Conservation (phyloP, 2,888 invertebrate species). For the Tinea semifulvella region DNA sequence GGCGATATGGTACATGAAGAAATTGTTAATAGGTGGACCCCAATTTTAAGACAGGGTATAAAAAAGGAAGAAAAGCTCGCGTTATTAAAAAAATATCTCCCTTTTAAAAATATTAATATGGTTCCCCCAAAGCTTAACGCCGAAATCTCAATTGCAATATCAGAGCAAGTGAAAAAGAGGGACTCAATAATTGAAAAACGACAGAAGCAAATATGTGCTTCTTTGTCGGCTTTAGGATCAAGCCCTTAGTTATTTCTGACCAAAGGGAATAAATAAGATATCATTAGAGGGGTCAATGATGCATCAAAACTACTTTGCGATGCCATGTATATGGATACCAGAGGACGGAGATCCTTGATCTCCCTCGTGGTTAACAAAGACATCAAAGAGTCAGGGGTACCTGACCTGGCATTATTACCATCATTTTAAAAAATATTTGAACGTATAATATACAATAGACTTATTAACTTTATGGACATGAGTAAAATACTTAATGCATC, state of each 20-base stretch:
- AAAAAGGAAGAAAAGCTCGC: conserved; percentile 2
- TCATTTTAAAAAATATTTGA: too few species aligned
- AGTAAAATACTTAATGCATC: too few species aligned
- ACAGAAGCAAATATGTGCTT: conserved; percentile 3
- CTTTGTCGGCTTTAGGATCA: not conserved
- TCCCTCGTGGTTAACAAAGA: not conserved
- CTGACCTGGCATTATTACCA: too few species aligned
- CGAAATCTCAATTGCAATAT: not conserved
- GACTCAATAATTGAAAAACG: conserved; percentile 1
- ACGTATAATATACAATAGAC: too few species aligned
- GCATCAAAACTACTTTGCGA: conserved; percentile 10
- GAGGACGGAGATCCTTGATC: conserved; percentile 4
- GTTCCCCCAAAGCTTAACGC: conserved; percentile 3
- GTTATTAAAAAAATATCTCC: conserved; percentile 5
- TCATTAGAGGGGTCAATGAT: conserved; percentile 1
- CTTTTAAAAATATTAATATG: conserved; percentile 6
- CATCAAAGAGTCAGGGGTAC: not conserved
- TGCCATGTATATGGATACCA: not conserved
- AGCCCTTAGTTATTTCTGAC: not conserved
- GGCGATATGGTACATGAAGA: not conserved
- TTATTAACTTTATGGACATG: too few species aligned
- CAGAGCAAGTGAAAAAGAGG: conserved; percentile 6
- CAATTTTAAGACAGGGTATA: not conserved
- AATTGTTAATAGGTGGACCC: conserved; percentile 5
- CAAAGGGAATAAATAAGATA: conserved; percentile 4